Base-by-base conservation (phyloP, 1,140 invertebrate genomes). In the Hypothenemus hampei region DNA sequence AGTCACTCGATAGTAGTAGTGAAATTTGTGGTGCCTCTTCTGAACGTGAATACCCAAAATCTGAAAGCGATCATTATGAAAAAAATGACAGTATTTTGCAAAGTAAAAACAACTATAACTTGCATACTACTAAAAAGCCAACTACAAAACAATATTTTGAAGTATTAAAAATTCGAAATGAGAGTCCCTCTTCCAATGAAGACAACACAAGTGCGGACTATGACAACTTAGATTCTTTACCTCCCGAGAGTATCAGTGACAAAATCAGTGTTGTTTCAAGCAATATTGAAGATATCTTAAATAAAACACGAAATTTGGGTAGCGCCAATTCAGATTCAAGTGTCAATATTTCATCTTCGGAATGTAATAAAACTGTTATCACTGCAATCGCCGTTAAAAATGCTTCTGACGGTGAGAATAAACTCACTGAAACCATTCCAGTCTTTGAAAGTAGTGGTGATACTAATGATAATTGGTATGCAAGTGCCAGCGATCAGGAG, bases 401-500 rank as follows among this genome's bases (percentile, higher is more conserved):
- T 8, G 46, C 51, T 24, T 21, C 51, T 16, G 21, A 43, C 26
- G 48, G 44, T 10, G 37, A 49, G 31, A n/a, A 23, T 7, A 41
- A 39, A 40, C 16, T 68, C 33, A 72, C 71, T 57, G 57, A 57
- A 51, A 61, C 46, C 23, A 69, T 68, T 47, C 66, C 72, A 49
- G 47, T 67, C 3, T 72, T 68, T 62, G 68, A 72, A 31, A 67
- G 61, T n/a, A 60, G 68, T 49, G 68, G 64, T 39, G 77, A 77
- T 60, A 72, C 75, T 2, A 80, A 82, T 56, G 35, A 37, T 16
- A 37, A 37, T 11, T 85, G 83, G 83, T 85, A 85, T 65, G 78
- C 78, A 4, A 79, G 77, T 64, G 78, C 78, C 2, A 84, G 82
- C 59, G 82, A 84, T 59, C 80, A 81, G 4, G 83, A 85, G 62